Conservation (phyloP, 2,888 invertebrate genomes). For the Mimas tiliae region DNA sequence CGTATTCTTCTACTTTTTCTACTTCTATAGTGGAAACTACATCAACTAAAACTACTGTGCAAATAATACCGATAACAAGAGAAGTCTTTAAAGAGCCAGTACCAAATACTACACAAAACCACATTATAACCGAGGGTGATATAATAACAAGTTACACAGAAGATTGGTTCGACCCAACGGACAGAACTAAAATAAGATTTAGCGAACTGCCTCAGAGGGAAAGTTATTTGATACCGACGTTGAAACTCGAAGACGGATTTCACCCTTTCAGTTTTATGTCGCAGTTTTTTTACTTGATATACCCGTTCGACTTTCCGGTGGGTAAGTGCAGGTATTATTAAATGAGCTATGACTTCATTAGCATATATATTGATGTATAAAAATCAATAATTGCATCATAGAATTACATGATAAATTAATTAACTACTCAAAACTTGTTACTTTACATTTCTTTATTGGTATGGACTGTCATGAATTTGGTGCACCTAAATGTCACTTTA, state of each 20-base stretch:
- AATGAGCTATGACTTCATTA: not conserved
- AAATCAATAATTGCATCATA: not conserved
- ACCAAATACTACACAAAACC: conserved; percentile 55
- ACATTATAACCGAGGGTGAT: conserved; percentile 61
- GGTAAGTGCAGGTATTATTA: conserved; percentile 75
- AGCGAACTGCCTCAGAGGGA: conserved; percentile 74
- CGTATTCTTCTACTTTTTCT: not conserved
- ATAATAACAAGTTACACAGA: conserved; percentile 64
- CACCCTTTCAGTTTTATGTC: conserved; percentile 87
- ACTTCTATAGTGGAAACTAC: conserved; percentile 35
- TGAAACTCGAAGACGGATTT: conserved; percentile 85
- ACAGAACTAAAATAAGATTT: conserved; percentile 77
- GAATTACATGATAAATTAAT: not conserved
- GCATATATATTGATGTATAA: not conserved
- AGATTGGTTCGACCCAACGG: conserved; percentile 72
- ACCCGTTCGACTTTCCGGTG: conserved; percentile 87
- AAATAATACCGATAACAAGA: conserved; percentile 70
- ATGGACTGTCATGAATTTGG: too few species aligned
- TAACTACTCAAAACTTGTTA: not conserved
- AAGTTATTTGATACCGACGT: conserved; percentile 77
- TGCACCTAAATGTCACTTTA: too few species aligned
- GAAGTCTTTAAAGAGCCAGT: conserved; percentile 56
- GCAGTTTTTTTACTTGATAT: conserved; percentile 85
- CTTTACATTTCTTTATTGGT: too few species aligned
- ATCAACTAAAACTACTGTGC: conserved; percentile 41